phyloP scores from a whole-genome alignment of 2,888 invertebrate species.

The Sphaerolaimus hirsutus region DNA sequence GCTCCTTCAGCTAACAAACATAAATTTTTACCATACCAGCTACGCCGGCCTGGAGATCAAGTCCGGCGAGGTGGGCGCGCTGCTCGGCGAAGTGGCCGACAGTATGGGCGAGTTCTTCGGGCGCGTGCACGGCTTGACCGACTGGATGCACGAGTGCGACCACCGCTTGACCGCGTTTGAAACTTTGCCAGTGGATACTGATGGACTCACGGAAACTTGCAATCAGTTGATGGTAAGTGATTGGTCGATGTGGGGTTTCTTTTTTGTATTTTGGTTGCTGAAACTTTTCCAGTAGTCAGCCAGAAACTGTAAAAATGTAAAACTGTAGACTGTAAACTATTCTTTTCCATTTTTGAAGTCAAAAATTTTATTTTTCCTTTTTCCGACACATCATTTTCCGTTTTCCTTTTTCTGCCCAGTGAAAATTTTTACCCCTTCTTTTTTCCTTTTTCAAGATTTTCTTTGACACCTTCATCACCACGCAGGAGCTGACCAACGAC shows the following conservation, averaged over 20 bases:
- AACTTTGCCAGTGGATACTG: slow-evolving; percentile 49
- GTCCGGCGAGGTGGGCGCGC: slow-evolving; percentile 41
- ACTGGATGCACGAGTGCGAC: slow-evolving; percentile 80
- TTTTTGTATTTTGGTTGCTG: no score
- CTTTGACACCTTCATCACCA: slow-evolving; percentile 5
- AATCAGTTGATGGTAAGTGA: slow-evolving; percentile 52
- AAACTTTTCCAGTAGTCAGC: no score
- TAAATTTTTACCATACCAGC: background rate
- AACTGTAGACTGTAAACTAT: no score
- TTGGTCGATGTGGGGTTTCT: no score
- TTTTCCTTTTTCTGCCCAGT: no score
- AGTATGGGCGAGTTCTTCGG: slow-evolving; percentile 4
- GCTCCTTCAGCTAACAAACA: no score
- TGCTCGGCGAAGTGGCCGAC: slow-evolving; percentile 57
- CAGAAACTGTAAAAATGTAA: no score
- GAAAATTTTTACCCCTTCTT: no score
- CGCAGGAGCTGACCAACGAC: slow-evolving; percentile 56
- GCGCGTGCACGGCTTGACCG: slow-evolving; percentile 70
- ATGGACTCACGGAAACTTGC: slow-evolving; percentile 69
- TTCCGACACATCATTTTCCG: no score
- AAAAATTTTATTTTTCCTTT: background rate
- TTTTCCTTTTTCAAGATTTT: no score
- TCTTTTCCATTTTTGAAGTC: no score
- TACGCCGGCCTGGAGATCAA: slow-evolving; percentile 41
- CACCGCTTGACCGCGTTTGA: slow-evolving; percentile 36